phyloP scores from a whole-genome alignment of 37 sponge, comb jelly and placozoan species.

The Beroe forskalii region DNA sequence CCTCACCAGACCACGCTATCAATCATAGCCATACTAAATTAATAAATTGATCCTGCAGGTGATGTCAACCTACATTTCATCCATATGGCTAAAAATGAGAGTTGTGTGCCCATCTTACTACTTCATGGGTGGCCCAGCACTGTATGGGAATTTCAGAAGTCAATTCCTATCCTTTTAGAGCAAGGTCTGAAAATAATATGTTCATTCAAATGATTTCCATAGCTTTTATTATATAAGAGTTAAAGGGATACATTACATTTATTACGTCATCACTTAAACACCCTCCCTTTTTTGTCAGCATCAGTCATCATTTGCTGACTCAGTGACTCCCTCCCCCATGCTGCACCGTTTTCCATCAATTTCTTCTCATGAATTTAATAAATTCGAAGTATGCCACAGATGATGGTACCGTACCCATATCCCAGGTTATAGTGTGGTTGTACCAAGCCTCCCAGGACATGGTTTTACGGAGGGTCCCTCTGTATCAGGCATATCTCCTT shows the following conservation, averaged over 20 bases:
- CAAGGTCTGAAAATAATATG: conserved; percentile 49
- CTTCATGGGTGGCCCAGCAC: conserved; percentile 64
- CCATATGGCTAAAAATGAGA: conserved; percentile 25
- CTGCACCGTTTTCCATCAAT: neutral
- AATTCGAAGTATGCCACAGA: too few species aligned
- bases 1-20: too few species aligned
- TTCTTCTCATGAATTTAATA: too few species aligned
- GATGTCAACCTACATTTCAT: conserved; percentile 52
- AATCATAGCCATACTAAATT: too few species aligned
- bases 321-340: neutral
- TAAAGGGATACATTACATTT: too few species aligned
- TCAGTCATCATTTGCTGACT: neutral
- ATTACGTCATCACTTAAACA: neutral
- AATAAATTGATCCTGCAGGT: neutral
- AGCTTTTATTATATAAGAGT: too few species aligned
- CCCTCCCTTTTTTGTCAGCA: neutral
- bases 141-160: conserved; percentile 42
- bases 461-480: conserved; percentile 42
- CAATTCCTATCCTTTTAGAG: neutral
- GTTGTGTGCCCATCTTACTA: neutral
- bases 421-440: conserved; percentile 49
- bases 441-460: conserved; percentile 40
- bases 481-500: conserved; percentile 18
- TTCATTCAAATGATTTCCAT: too few species aligned
- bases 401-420: too few species aligned